These are phyloP conservation scores for Sitophilus oryzae DNA, from an alignment of 1,140 invertebrate genomes.

Conservation along the genomic window DNA sequence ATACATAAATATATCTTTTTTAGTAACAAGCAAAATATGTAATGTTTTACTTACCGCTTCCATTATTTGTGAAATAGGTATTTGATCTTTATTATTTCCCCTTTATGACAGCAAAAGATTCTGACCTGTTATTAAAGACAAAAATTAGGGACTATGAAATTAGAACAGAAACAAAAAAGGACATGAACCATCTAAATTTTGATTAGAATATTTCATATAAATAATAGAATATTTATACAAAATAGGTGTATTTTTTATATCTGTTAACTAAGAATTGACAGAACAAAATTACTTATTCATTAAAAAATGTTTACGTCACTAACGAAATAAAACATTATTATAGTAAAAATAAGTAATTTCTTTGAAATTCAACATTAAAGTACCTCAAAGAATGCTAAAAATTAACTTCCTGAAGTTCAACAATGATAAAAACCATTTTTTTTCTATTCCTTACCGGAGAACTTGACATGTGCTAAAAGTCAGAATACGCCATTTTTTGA, in stretches of 20 bases:
- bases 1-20: conserved; percentile 19
- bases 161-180: not conserved
- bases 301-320: conserved; percentile 32
- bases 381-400: too few species aligned
- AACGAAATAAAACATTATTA: not conserved
- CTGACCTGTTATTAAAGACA: conserved; percentile 9
- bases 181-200: conserved; percentile 6
- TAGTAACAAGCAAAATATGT: not conserved
- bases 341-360: not conserved
- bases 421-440: conserved; percentile 13
- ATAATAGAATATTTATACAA: conserved; percentile 4
- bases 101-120: conserved; percentile 5
- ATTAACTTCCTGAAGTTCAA: not conserved
- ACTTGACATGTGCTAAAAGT: conserved; percentile 36
- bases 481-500: conserved; percentile 30
- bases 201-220: conserved; percentile 10
- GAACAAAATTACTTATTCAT: conserved; percentile 3
- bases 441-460: conserved; percentile 27
- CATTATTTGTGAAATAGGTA: conserved; percentile 26
- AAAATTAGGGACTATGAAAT: not conserved
- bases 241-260: conserved; percentile 10
- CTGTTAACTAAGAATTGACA: conserved; percentile 23
- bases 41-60: conserved; percentile 20
- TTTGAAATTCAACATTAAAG: not conserved
- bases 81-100: conserved; percentile 13